Percentiles rank a stretch among this genome's conserved stretches.
These are phyloP conservation scores for Pungitius pungitius DNA, from an alignment of 2,113 vertebrate genomes.

Conservation along the genomic window DNA sequence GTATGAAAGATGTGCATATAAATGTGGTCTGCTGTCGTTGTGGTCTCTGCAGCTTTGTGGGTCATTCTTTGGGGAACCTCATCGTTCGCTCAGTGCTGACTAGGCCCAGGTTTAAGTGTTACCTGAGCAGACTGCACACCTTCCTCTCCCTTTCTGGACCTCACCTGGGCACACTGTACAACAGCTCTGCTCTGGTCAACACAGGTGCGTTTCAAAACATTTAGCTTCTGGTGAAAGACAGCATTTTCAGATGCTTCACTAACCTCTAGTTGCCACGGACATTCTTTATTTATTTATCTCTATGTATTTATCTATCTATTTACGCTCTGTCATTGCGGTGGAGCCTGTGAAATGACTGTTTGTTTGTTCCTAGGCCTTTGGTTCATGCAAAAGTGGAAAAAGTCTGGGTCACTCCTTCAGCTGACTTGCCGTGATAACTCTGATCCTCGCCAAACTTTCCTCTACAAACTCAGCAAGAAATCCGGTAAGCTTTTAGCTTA, in stretches of 20 bases:
- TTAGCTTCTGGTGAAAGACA: neutral
- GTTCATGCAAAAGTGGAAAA: conserved; percentile 99
- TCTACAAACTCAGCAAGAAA: conserved; percentile 99
- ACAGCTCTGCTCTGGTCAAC: conserved; percentile 98
- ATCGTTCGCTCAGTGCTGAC: conserved; percentile 98
- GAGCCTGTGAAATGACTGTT: neutral
- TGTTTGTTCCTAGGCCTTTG: conserved; percentile 86
- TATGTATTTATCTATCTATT: neutral
- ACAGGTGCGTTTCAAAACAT: conserved; percentile 84
- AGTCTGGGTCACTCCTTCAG: conserved; percentile 95
- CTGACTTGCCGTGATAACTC: conserved; percentile 97
- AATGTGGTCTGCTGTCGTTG: neutral
- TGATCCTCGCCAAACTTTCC: conserved; percentile 96
- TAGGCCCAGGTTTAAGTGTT: conserved; percentile 95
- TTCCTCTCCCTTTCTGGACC: conserved; percentile 98
- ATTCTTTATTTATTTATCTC: neutral
- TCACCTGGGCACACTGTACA: conserved; percentile 97
- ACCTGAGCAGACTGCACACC: conserved; percentile 94
- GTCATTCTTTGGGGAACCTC: conserved; percentile 97
- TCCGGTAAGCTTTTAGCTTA: conserved; percentile 82
- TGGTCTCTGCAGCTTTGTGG: conserved; percentile 88
- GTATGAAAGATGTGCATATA: neutral
- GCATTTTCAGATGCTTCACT: neutral
- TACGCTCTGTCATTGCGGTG: neutral
- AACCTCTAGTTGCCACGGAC: neutral